Evolutionary conservation across 2,888 invertebrate genomes (phyloP).

Genomic region (Phrixothrix hirtus): DNA sequence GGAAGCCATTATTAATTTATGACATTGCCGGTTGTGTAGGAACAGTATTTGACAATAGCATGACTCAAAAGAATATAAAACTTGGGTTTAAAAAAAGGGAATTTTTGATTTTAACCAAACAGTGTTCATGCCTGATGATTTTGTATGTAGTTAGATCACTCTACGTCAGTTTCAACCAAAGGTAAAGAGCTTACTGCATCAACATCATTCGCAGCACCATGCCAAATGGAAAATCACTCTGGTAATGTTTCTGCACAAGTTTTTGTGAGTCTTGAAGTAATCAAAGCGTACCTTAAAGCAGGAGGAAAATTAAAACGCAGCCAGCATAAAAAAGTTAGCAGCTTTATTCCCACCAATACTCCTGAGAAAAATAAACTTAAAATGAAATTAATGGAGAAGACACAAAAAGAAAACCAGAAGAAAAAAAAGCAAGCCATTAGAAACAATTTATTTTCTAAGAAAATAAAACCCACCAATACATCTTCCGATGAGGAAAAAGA

Average conservation of each 20-base stretch:
- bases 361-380: not conserved
- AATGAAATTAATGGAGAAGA: not conserved
- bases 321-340: not conserved
- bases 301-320: slow-evolving; percentile 1
- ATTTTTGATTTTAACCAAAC: no score
- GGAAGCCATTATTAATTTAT: no score
- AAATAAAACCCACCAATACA: slow-evolving; percentile 1
- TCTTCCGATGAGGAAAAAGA: not conserved
- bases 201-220: not conserved
- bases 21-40: no score
- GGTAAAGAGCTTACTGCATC: not conserved
- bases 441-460: slow-evolving; percentile 1
- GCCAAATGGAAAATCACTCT: not conserved
- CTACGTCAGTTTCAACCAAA: no score
- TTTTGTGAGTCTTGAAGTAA: not conserved
- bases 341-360: not conserved
- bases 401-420: not conserved
- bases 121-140: no score
- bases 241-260: not conserved
- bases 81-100: no score
- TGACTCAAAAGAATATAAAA: no score
- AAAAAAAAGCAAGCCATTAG: not conserved
- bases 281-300: slow-evolving; percentile 1
- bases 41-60: no score
- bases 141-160: no score